These are phyloP conservation scores for Pogonocichla stellata DNA, from an alignment of 2,113 vertebrate species.

Conservation along the genomic window DNA sequence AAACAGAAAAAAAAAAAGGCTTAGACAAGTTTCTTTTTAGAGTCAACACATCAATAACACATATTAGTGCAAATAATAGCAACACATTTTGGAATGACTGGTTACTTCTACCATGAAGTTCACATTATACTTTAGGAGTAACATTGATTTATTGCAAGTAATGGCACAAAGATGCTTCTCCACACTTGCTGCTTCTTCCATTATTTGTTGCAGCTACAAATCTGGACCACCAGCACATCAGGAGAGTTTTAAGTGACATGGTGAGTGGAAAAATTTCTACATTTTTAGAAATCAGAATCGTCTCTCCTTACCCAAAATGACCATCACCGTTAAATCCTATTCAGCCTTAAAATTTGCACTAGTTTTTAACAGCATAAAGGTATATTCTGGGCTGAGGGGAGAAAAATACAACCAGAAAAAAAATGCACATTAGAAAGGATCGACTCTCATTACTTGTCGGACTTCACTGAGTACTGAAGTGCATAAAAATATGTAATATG, in stretches of 20 bases:
- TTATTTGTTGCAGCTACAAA: neutral
- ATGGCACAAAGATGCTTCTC: neutral
- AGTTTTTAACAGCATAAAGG: neutral
- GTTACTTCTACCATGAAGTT: conserved; percentile 15
- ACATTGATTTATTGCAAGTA: conserved; percentile 21
- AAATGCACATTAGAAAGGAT: neutral
- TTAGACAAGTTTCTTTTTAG: neutral
- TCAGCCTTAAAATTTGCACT: neutral
- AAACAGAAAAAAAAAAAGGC: neutral
- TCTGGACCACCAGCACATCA: neutral
- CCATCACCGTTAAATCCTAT: neutral
- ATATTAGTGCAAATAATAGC: conserved; percentile 38
- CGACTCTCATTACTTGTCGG: neutral
- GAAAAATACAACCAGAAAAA: neutral
- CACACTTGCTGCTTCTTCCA: neutral
- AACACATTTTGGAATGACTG: conserved; percentile 37
- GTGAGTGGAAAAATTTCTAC: neutral
- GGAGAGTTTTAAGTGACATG: neutral
- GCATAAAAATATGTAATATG: neutral
- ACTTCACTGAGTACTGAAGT: neutral
- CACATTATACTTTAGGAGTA: neutral
- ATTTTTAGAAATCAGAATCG: neutral
- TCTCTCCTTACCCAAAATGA: neutral
- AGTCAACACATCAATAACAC: conserved; percentile 24
- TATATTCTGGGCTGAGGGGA: neutral